Evolutionary conservation across 2,113 vertebrate species (phyloP), one percentile per base, ranked within the genome.

Genomic region (Larimichthys polyactis): DNA sequence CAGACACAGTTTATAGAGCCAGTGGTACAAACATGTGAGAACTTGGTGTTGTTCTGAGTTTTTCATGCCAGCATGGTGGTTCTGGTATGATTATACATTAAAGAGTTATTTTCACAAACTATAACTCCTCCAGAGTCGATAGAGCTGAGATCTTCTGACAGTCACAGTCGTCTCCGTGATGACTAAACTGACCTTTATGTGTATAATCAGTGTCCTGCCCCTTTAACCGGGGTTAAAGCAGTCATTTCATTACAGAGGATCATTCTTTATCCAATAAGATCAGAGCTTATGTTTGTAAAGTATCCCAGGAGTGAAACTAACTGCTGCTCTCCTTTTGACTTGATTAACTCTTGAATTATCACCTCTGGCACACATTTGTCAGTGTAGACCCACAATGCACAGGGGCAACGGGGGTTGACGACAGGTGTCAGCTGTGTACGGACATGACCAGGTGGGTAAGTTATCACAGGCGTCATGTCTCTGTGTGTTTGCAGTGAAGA

Each of bases 331-430:
- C 8, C 68, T 62, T n/a, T 57, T 64, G 11, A 74, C 14, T 44
- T n/a, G 68, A 82, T 90, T 68, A 82, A 66, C 64, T 63, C 15
- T 5, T 54, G 67, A 43, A 44, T 79, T 78, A 60, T 44, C 81
- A 84, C 71, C 70, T 65, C 43, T 43, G 46, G 55, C 48, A 71
- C 71, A 57, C 11, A 43, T 17, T 52, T 32, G 22, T n/a, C 51
- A 69, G 57, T 66, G 9, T 8, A 66, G 16, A 77, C 60, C 82
- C 75, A 86, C 48, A 87, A 79, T 87, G 78, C 82, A 83, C 40
- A n/a, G 44, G 74, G 57, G 67, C 76, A 60, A 60, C 27, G 22
- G 20, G 65, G 51, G 24, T 57, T 20, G 57, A 62, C 5, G 4
- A 62, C 77, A 76, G 40, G 75, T 87, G 82, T 60, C 4, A 5